These are phyloP conservation scores for Patella vulgata DNA, from an alignment of 1,140 invertebrate species.

Conservation along the genomic window DNA sequence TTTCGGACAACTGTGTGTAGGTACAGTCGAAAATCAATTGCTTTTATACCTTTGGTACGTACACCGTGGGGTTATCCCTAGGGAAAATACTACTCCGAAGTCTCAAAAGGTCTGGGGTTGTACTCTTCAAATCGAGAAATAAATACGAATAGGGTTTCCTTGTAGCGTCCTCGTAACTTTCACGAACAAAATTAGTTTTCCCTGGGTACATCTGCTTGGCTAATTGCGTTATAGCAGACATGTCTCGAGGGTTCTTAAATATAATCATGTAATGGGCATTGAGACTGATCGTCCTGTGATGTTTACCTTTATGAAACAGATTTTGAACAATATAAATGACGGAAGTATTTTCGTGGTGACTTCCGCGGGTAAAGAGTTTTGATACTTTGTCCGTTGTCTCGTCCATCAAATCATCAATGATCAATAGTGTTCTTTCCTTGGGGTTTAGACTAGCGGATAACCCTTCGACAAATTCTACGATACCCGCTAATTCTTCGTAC, in stretches of 20 bases:
- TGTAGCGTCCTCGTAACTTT: constrained; percentile 22
- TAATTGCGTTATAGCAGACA: constrained; percentile 1
- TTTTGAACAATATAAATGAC: constrained; percentile 29
- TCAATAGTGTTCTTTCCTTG: not conserved
- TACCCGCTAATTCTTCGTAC: not conserved
- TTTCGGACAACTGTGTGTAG: no score
- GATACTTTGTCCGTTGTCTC: constrained; percentile 14
- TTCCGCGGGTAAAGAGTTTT: constrained; percentile 24
- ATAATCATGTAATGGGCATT: constrained; percentile 34
- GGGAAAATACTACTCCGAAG: constrained; percentile 20
- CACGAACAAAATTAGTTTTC: constrained; percentile 12
- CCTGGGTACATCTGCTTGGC: constrained; percentile 23
- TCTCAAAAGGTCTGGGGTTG: constrained; percentile 15
- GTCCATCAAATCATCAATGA: constrained; percentile 29
- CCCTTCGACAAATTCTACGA: constrained; percentile 12
- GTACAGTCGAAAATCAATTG: no score
- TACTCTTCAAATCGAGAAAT: constrained; percentile 25
- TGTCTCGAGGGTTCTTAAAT: constrained; percentile 29
- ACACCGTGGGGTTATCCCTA: not conserved
- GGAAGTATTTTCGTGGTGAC: constrained; percentile 21
- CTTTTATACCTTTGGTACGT: constrained; percentile 10
- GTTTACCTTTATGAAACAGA: constrained; percentile 28
- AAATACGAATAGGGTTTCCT: constrained; percentile 23
- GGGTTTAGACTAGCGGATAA: not conserved
- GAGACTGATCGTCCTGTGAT: constrained; percentile 30